Conservation (phyloP, 2,888 invertebrate genomes). For the Frankliniella intonsa region DNA sequence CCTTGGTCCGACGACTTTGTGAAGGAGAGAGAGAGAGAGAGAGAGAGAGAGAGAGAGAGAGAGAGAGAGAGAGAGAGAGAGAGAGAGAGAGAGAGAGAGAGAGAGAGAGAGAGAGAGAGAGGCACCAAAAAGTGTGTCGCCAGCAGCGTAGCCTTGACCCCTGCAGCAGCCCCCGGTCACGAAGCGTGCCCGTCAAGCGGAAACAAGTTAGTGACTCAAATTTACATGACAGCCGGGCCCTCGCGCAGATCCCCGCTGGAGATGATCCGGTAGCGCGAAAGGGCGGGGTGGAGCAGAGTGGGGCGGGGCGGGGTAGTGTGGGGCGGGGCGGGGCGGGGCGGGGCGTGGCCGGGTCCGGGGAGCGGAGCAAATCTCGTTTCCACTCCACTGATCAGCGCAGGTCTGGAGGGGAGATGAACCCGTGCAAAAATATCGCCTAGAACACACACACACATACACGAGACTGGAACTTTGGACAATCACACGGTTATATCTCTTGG, state of each 20-base stretch:
- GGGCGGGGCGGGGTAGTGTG: neutral
- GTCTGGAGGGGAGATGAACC: neutral
- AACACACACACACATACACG: too few relatives aligned
- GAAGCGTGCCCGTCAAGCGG: too few relatives aligned
- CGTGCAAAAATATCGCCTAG: neutral
- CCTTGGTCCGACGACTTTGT: too few relatives aligned
- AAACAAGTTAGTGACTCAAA: too few relatives aligned
- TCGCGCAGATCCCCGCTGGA: too few relatives aligned
- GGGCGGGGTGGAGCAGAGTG: neutral
- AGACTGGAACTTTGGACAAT: neutral
- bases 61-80: neutral
- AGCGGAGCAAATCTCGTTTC: neutral
- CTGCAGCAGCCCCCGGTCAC: neutral
- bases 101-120: too few relatives aligned
- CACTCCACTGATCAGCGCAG: neutral
- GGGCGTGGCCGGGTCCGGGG: neutral
- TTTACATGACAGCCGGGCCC: too few relatives aligned
- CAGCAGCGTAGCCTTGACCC: too few relatives aligned
- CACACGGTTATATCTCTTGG: neutral
- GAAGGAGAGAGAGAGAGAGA: too few relatives aligned
- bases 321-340: neutral
- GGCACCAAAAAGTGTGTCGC: too few relatives aligned
- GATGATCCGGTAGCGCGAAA: too few relatives aligned
- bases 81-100: neutral
- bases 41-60: too few relatives aligned